A percentile compares a stretch with the other conserved stretches of the same genome.
These are phyloP conservation scores for Calypte anna DNA, from an alignment of 2,113 vertebrate genomes.

Conservation along the genomic window DNA sequence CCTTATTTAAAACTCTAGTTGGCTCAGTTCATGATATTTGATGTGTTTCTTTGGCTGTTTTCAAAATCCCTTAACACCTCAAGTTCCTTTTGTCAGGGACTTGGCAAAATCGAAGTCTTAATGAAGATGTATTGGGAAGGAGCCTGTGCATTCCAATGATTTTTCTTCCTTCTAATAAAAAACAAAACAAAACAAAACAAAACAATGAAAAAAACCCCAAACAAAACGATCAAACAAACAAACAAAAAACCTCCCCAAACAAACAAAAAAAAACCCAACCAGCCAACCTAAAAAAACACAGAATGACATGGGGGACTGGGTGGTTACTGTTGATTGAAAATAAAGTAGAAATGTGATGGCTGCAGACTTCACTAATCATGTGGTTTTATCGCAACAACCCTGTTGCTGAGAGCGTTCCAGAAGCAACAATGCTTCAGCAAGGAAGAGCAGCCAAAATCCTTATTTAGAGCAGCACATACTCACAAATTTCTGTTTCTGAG, in stretches of 20 bases:
- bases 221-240: no score
- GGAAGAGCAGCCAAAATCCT: not conserved
- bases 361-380: not conserved
- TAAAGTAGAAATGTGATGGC: not conserved
- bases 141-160: not conserved
- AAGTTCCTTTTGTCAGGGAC: not conserved
- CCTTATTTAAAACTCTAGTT: conserved; percentile 1
- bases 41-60: conserved; percentile 15
- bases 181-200: no score
- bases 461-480: not conserved
- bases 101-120: conserved; percentile 35
- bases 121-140: conserved; percentile 35
- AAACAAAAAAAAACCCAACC: no score
- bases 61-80: not conserved
- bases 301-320: no score
- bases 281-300: no score
- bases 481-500: not conserved
- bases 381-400: not conserved
- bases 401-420: not conserved
- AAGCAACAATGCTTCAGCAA: not conserved
- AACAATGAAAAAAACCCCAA: no score
- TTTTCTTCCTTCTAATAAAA: not conserved
- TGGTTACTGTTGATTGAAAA: not conserved
- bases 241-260: no score
- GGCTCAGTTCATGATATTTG: not conserved